Evolutionary conservation across 2,113 vertebrate genomes (phyloP).

Genomic region (Tricholaema leucomelas): DNA sequence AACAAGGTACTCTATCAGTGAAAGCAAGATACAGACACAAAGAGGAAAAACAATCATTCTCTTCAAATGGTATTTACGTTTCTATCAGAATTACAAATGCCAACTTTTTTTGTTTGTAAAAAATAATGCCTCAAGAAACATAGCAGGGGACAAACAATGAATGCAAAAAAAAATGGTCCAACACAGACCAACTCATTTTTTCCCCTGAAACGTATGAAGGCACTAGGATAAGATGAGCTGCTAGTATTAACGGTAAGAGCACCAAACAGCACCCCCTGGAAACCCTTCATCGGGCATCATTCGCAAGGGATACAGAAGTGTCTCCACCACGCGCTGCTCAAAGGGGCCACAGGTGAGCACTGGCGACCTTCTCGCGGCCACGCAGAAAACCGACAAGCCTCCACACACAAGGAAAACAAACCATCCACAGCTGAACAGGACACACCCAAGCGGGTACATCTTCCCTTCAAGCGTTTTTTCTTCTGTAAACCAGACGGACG

Average conservation of each 20-base stretch:
- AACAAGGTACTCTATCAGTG: accelerated
- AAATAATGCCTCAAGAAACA: accelerated
- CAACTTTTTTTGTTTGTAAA: accelerated
- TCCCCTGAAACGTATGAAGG: accelerated
- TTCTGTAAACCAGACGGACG: neutral
- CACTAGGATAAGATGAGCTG: accelerated
- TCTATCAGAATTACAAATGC: accelerated
- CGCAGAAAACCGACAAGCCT: neutral
- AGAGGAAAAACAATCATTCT: neutral
- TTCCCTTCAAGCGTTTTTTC: accelerated
- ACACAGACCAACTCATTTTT: accelerated
- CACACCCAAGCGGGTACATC: accelerated
- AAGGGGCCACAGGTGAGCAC: accelerated
- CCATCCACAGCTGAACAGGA: accelerated
- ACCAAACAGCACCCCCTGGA: accelerated
- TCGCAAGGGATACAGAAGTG: accelerated
- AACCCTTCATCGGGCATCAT: accelerated
- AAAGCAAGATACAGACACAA: neutral
- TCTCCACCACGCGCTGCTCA: accelerated
- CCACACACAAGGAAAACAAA: neutral
- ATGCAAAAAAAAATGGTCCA: neutral
- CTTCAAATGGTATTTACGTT: neutral
- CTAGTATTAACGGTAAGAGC: accelerated
- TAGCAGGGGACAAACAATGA: neutral
- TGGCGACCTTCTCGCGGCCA: accelerated